Conservation (phyloP, 2,113 vertebrate genomes). For the Chunga burmeisteri region DNA sequence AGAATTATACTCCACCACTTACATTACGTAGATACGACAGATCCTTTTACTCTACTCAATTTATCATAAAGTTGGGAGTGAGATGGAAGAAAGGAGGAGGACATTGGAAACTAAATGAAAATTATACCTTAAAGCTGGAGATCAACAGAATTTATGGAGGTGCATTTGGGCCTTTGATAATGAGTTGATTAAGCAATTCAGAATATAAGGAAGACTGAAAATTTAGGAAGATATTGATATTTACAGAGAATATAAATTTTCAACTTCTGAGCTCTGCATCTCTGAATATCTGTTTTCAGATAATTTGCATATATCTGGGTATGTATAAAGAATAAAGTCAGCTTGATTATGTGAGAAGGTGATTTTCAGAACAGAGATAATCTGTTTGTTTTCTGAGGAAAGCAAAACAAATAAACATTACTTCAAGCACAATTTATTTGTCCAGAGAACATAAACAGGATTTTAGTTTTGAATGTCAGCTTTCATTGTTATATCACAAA, state of each 20-base stretch:
- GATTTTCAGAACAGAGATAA: neutral
- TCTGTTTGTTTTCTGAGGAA: neutral
- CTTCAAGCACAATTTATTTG: neutral
- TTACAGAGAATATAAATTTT: neutral
- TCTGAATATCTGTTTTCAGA: neutral
- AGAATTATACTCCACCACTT: neutral
- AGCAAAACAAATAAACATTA: neutral
- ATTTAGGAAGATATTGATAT: neutral
- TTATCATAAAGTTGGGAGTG: neutral
- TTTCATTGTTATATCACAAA: neutral
- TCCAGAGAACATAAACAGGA: neutral
- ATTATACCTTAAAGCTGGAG: neutral
- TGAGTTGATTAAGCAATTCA: neutral
- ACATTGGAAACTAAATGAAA: neutral
- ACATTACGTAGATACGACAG: fast-evolving
- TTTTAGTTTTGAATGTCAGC: neutral
- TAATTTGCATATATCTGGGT: neutral
- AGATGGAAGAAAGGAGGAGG: neutral
- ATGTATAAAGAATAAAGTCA: neutral
- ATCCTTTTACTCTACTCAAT: neutral
- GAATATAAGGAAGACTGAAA: neutral
- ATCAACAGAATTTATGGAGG: neutral
- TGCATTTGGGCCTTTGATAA: neutral
- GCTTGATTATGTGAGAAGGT: neutral
- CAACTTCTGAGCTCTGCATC: neutral